phyloP scores from a whole-genome alignment of 2,113 vertebrate species.

The Pterophyllum scalare region DNA sequence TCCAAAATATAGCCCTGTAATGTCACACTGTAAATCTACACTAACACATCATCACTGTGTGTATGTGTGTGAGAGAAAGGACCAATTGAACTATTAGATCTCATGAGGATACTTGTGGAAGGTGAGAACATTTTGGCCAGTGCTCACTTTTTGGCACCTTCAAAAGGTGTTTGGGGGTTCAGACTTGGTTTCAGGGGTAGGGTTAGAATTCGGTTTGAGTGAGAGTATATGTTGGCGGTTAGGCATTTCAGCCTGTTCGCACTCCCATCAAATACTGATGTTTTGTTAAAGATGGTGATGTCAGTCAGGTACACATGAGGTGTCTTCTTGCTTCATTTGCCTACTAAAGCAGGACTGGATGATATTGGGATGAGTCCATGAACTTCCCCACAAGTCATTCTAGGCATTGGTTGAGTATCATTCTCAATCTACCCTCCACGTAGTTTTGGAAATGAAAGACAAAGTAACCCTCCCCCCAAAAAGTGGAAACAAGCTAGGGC shows the following conservation, averaged over 20 bases:
- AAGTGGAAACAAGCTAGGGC: too few species aligned
- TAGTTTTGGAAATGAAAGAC: too few species aligned
- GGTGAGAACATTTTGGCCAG: constrained; percentile 7
- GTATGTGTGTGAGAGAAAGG: not conserved
- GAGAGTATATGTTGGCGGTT: not conserved
- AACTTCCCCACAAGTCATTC: not conserved
- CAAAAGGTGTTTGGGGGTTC: not conserved
- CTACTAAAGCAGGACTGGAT: not conserved
- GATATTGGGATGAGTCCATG: fast-evolving
- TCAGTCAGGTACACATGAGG: not conserved
- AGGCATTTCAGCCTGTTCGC: too few species aligned
- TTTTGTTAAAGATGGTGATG: not conserved
- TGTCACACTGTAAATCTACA: constrained; percentile 65
- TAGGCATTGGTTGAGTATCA: not conserved
- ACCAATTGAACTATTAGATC: not conserved
- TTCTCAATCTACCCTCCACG: not conserved
- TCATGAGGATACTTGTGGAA: not conserved
- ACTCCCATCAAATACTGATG: not conserved
- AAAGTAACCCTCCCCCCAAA: not conserved
- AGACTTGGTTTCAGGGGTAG: not conserved
- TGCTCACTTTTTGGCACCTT: constrained; percentile 25
- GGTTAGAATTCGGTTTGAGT: not conserved
- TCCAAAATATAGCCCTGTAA: constrained; percentile 41
- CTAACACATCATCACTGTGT: constrained; percentile 48
- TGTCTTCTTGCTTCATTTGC: not conserved